Percentiles rank a stretch among this genome's conserved stretches.
Evolutionary conservation across 2,797 vertebrate genomes (phyloP).

Genomic region (Alcedo atthis): DNA sequence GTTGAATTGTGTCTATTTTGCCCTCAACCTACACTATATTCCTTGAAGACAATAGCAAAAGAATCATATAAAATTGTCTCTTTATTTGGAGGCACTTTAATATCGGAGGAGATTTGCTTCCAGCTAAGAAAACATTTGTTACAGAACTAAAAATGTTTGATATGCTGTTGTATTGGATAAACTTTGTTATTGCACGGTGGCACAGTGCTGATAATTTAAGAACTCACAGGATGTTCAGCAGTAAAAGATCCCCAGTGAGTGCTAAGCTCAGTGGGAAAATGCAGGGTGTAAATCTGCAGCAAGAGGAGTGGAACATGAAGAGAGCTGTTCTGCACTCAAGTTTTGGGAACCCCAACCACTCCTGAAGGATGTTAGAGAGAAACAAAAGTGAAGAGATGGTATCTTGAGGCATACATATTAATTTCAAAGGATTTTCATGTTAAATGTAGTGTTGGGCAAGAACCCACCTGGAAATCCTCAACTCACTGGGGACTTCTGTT

Average conservation of each 20-base stretch:
- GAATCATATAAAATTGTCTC: background rate
- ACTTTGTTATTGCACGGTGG: background rate
- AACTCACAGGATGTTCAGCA: background rate
- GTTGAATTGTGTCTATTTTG: background rate
- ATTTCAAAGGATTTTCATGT: background rate
- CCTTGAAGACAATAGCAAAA: background rate
- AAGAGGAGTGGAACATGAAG: background rate
- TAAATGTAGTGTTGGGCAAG: background rate
- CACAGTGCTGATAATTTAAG: constrained; percentile 2
- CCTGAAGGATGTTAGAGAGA: background rate
- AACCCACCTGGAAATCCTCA: background rate
- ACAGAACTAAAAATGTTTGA: constrained; percentile 12
- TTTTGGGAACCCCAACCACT: background rate
- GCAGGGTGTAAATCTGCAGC: background rate
- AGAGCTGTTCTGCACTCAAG: background rate
- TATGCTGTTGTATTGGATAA: constrained; percentile 1
- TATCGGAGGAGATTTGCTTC: constrained; percentile 21
- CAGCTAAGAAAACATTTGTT: constrained; percentile 33
- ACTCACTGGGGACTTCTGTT: background rate
- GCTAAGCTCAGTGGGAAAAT: constrained; percentile 3
- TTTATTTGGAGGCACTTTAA: constrained; percentile 6
- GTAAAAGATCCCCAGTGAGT: background rate
- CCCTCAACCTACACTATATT: background rate
- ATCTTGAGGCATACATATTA: background rate
- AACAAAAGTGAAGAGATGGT: background rate